Base-by-base conservation (phyloP, 2,888 invertebrate species). In the Apoda limacodes region DNA sequence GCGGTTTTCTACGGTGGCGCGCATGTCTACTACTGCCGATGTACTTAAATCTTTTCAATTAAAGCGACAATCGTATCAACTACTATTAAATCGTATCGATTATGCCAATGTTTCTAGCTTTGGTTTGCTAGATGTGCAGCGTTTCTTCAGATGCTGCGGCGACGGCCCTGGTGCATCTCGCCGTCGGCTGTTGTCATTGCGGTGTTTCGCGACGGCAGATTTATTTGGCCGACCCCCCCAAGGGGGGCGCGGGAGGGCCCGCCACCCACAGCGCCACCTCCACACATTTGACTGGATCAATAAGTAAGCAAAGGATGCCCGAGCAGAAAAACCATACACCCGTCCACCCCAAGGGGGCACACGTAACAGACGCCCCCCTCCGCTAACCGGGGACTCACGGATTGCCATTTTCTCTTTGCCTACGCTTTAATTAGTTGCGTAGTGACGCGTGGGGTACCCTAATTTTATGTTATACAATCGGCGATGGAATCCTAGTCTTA, bases 211-310 rank as follows among this genome's bases (percentile, higher is more conserved):
- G 78, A 75, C 75, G 71, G 76, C 75, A 78, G 80, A 81, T 75
- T 81, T 78, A 81, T 82, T 80, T 82, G 83, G 80, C 75, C 83
- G 82, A 78, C 80, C 69, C 74, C 67, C 72, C 72, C 65, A 60
- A 52, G 37, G 17, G 17, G 50, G 50, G 64, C 60, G 69, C 69
- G 69, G 67, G 44, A 57, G 67, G 72, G 69, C 62, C 67, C 56
- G 58, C 76, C 69, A 67, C 70, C 76, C 75, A 69, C 74, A 68
- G 68, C 72, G 74, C 71, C 72, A 72, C 78, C 76, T 78, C 78
- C 81, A 76, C 76, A 82, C 82, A 82, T 82, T 82, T 82, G 81
- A 82, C 82, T 82, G 81, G 82, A 82, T 82, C 82, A 82, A 82
- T 82, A 82, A 82, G 82, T 82, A 81, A 81, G 82, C 81, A 82